Evolutionary conservation across 2,797 vertebrate species (phyloP), one percentile per base, ranked within the genome.

Genomic region (Melanotaenia maccullochi): DNA sequence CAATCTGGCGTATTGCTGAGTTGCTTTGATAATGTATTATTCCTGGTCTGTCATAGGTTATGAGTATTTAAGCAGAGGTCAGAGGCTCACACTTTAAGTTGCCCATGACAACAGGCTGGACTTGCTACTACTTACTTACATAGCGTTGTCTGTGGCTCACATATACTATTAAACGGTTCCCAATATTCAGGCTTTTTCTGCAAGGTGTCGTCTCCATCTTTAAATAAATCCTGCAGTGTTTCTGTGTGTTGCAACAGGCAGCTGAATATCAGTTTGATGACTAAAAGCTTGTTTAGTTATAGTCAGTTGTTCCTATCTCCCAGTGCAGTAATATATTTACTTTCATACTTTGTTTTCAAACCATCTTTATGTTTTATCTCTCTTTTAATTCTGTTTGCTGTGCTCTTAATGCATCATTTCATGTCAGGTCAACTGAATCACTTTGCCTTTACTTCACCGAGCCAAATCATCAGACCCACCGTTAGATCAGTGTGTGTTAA

Each of bases 51-150:
- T 85, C 68, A 66, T 60, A 84, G 71, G 81, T 82, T 72, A 65
- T 28, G n/a, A 69, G 78, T 58, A n/a, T 78, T 80, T 32, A 73
- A 77, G 79, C 79, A 1, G 68, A 82, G 76, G 75, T 86, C 76
- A 74, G 56, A 71, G 55, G 25, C 9, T 69, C 40, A 1, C 33
- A 59, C 33, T 74, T 61, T 78, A 60, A 52, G 32, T 81, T 76
- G 68, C 64, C 57, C 56, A 5, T 75, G 67, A 40, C 69, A 35
- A 52, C 57, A 54, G 60, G 55, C 67, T 74, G 60, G 42, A 82
- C 84, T 77, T 65, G 69, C 69, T 66, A 35, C 47, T 62, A 22
- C 28, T 65, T 55, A 54, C 64, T 63, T 72, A 47, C 47, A 71
- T 33, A 18, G 56, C 47, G 36, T 30, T 0, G 24, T 60, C 36